Percentiles rank a stretch among this genome's conserved stretches.
Evolutionary conservation across 2,888 invertebrate genomes (phyloP).

Genomic region (Sesia bembeciformis): DNA sequence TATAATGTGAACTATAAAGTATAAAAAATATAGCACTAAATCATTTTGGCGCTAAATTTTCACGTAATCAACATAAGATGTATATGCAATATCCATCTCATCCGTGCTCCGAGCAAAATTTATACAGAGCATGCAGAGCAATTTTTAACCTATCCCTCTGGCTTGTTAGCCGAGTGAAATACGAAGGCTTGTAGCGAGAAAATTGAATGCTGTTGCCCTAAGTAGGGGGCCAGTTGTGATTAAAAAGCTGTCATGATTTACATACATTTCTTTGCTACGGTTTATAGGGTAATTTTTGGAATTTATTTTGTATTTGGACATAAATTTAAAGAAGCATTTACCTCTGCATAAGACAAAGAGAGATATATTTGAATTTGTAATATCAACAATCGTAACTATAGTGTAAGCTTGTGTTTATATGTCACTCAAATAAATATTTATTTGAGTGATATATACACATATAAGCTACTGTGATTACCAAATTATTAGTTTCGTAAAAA

Average conservation of each 20-base stretch:
- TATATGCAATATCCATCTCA: constrained; percentile 5
- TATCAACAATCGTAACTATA: too few relatives aligned
- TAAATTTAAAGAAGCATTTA: too few relatives aligned
- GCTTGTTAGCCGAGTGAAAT: constrained; percentile 38
- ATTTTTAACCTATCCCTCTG: constrained; percentile 56
- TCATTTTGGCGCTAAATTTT: not conserved
- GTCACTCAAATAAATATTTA: too few relatives aligned
- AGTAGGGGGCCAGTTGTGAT: not conserved
- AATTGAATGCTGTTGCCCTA: constrained; percentile 6
- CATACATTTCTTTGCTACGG: too few relatives aligned
- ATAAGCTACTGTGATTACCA: too few relatives aligned
- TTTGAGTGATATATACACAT: too few relatives aligned
- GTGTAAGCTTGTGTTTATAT: too few relatives aligned
- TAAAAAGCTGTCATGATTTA: not conserved
- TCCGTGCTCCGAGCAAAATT: constrained; percentile 21
- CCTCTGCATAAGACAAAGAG: too few relatives aligned
- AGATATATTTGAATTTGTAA: too few relatives aligned
- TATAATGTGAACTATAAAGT: not conserved
- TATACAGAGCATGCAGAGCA: constrained; percentile 46
- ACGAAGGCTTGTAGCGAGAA: constrained; percentile 12
- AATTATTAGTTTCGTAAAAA: too few relatives aligned
- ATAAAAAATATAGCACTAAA: not conserved
- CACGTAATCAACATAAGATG: constrained; percentile 9
- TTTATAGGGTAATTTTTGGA: too few relatives aligned
- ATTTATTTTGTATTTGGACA: too few relatives aligned